Conservation (phyloP, 2,797 vertebrate species). For the Clamator glandarius region DNA sequence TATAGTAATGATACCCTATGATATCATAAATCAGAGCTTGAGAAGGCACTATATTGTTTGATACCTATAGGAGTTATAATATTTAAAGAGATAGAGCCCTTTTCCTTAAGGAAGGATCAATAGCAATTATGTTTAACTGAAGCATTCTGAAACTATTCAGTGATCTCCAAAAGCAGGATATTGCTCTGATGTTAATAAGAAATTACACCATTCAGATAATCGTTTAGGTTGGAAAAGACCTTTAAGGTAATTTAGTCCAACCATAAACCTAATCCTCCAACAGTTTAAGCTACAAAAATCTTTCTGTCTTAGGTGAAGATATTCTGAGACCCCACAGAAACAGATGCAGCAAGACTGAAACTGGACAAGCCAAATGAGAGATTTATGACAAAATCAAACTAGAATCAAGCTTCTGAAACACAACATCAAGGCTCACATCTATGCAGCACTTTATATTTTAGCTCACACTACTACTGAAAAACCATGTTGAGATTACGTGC, state of each 20-base stretch:
- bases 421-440: neutral
- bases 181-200: neutral
- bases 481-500: accelerated
- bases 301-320: neutral
- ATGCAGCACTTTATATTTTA: neutral
- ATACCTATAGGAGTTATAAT: neutral
- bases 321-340: neutral
- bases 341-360: neutral
- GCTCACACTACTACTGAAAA: neutral
- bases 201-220: neutral
- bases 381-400: neutral
- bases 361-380: neutral
- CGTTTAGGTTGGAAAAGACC: too few relatives aligned
- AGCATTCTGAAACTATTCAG: neutral
- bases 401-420: neutral
- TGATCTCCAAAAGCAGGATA: neutral
- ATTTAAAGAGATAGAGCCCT: neutral
- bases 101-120: neutral
- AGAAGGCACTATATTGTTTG: neutral
- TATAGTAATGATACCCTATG: neutral
- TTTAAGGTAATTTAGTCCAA: too few relatives aligned
- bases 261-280: neutral
- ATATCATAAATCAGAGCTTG: neutral
- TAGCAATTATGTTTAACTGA: neutral
- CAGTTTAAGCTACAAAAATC: neutral